These are phyloP conservation scores for Drosophila acutilabella DNA, from an alignment of 2,888 invertebrate species.

Conservation along the genomic window DNA sequence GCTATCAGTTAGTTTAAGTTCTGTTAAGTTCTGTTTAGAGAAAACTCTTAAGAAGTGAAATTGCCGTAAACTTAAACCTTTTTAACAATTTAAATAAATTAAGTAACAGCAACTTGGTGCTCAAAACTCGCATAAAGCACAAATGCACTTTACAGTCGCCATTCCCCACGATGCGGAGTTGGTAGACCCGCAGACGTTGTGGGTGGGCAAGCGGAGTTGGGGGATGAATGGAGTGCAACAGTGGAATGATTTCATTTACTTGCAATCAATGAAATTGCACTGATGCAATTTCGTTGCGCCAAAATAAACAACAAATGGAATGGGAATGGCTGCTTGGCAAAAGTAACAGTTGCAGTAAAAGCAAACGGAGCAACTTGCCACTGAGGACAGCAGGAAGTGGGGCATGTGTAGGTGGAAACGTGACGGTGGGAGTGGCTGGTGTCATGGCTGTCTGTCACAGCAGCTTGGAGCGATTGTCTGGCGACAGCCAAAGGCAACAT, in stretches of 20 bases:
- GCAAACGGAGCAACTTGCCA: constrained; percentile 47
- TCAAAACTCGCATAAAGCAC: constrained; percentile 43
- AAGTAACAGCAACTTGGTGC: constrained; percentile 42
- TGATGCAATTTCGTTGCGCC: constrained; percentile 73
- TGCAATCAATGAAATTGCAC: constrained; percentile 81
- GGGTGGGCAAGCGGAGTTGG: too few species aligned
- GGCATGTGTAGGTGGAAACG: constrained; percentile 11
- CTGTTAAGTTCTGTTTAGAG: too few species aligned
- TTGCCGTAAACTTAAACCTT: constrained; percentile 4
- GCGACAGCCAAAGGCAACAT: constrained; percentile 41
- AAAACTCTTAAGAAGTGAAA: not conserved
- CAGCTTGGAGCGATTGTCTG: constrained; percentile 34
- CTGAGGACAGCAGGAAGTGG: constrained; percentile 15
- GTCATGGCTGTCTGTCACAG: constrained; percentile 54
- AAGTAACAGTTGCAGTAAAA: constrained; percentile 58
- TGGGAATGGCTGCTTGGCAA: constrained; percentile 22
- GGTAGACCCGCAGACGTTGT: not conserved
- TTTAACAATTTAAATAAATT: constrained; percentile 43
- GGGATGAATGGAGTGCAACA: constrained; percentile 23
- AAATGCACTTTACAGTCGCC: constrained; percentile 41
- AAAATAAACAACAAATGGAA: constrained; percentile 66
- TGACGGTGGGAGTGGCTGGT: not conserved
- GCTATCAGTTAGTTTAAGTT: too few species aligned
- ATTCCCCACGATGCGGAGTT: not conserved
- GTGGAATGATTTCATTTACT: constrained; percentile 78